These are phyloP conservation scores for Catamblyrhynchus diadema DNA, from an alignment of 2,797 vertebrate species.

Conservation along the genomic window DNA sequence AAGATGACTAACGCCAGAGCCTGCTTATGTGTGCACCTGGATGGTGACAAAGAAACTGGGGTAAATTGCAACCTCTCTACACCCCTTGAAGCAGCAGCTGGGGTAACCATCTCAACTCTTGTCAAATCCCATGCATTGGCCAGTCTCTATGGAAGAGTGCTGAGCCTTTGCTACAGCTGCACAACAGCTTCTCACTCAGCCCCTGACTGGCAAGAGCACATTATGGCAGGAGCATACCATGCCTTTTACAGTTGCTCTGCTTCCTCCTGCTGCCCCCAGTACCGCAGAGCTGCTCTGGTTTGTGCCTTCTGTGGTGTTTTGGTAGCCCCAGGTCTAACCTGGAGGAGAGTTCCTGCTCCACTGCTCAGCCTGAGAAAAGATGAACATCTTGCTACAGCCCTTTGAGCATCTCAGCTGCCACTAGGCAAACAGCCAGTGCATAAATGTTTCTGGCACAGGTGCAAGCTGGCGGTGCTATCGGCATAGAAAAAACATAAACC, in stretches of 20 bases:
- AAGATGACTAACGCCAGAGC: not conserved
- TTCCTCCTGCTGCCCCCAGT: not conserved
- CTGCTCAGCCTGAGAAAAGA: not conserved
- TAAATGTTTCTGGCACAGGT: not conserved
- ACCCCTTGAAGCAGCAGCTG: not conserved
- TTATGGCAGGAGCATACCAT: not conserved
- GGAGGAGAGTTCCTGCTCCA: not conserved
- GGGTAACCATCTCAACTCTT: not conserved
- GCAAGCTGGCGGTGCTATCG: not conserved
- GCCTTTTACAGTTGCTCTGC: not conserved
- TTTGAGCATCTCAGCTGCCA: not conserved
- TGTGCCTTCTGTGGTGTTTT: not conserved
- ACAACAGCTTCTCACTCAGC: not conserved
- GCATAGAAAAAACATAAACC: not conserved
- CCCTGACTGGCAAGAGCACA: not conserved
- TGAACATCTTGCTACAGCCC: fast-evolving
- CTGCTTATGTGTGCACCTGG: not conserved
- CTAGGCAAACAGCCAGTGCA: fast-evolving
- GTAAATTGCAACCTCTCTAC: not conserved
- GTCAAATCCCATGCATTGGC: not conserved
- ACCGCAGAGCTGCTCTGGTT: not conserved
- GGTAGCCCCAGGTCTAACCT: not conserved
- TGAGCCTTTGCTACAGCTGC: not conserved
- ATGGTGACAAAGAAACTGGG: fast-evolving
- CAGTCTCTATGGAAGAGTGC: fast-evolving